These are phyloP conservation scores for Oreochromis niloticus DNA, from an alignment of 2,113 vertebrate genomes.

Conservation along the genomic window DNA sequence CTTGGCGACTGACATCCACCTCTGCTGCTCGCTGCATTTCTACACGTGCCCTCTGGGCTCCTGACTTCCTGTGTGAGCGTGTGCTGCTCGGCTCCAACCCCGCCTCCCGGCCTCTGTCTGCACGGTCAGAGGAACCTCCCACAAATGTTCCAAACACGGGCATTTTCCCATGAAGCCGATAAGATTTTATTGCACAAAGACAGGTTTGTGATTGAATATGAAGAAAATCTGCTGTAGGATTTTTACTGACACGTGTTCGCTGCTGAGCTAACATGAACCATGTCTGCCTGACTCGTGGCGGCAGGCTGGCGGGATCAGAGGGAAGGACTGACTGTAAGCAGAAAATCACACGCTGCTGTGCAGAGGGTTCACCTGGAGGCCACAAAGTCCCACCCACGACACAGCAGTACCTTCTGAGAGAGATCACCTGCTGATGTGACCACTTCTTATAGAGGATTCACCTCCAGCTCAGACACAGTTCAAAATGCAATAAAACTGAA, in stretches of 20 bases:
- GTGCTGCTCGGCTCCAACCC: neutral
- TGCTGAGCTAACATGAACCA: neutral
- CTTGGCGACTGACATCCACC: conserved; percentile 12
- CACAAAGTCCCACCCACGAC: neutral
- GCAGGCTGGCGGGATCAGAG: neutral
- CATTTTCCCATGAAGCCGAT: neutral
- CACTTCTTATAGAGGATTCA: neutral
- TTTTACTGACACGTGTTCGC: neutral
- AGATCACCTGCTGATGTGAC: neutral
- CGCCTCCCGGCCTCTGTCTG: neutral
- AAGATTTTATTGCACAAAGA: neutral
- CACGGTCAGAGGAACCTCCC: neutral
- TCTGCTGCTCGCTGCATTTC: neutral
- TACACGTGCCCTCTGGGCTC: neutral
- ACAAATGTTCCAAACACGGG: neutral
- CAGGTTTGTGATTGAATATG: neutral
- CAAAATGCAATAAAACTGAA: neutral
- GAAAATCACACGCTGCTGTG: neutral
- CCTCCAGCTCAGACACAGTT: neutral
- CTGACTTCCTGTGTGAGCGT: neutral
- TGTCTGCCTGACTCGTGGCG: neutral
- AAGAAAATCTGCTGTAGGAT: neutral
- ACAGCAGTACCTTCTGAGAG: neutral
- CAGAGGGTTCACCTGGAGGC: neutral
- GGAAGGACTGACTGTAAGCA: neutral